These are phyloP conservation scores for Falco concolor DNA, from an alignment of 2,797 vertebrate species.

Conservation along the genomic window DNA sequence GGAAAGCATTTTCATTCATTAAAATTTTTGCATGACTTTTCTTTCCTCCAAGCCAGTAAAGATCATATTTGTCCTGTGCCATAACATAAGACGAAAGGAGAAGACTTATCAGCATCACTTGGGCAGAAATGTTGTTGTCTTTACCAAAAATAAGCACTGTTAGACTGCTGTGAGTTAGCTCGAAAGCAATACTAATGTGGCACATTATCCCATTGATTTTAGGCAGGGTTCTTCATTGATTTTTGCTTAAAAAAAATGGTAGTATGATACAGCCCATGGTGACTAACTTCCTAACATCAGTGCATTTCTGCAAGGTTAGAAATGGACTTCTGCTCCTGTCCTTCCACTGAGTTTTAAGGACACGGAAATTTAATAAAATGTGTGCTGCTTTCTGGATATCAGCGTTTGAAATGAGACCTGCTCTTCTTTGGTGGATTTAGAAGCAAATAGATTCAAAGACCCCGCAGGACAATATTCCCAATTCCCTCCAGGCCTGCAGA, in stretches of 20 bases:
- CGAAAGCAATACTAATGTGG: slow-evolving; percentile 36
- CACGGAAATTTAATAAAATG: neutral
- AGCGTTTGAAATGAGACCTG: neutral
- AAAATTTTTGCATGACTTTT: neutral
- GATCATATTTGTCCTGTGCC: neutral
- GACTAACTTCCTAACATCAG: slow-evolving; percentile 10
- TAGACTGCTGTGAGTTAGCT: slow-evolving; percentile 21
- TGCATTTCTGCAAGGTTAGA: neutral
- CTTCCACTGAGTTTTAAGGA: neutral
- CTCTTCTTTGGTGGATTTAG: neutral
- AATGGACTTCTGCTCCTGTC: neutral
- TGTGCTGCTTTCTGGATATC: neutral
- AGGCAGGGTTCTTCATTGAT: slow-evolving; percentile 58
- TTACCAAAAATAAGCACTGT: neutral
- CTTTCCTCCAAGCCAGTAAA: neutral
- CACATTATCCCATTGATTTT: slow-evolving; percentile 56
- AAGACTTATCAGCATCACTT: neutral
- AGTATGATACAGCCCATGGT: neutral
- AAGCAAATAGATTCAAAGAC: slow-evolving; percentile 12
- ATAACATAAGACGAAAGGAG: neutral
- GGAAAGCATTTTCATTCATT: neutral
- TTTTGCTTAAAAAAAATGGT: slow-evolving; percentile 6
- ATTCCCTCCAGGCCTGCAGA: slow-evolving; percentile 10
- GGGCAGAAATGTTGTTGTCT: neutral
- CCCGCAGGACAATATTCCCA: slow-evolving; percentile 15